Evolutionary conservation across 2,113 vertebrate genomes (phyloP).

Genomic region (Hylia prasina): DNA sequence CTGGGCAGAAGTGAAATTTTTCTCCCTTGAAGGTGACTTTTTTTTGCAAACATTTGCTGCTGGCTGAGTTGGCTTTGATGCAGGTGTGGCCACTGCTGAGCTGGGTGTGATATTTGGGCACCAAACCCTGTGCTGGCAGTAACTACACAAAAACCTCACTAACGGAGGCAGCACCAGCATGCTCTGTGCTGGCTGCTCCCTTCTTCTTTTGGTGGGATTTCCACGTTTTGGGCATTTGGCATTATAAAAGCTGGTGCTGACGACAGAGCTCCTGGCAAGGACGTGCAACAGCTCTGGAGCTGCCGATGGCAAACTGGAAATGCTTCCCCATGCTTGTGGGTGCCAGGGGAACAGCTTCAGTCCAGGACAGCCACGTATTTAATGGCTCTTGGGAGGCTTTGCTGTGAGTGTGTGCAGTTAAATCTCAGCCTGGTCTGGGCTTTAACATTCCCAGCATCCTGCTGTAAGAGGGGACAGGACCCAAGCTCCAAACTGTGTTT

Average conservation of each 20-base stretch:
- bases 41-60: not conserved
- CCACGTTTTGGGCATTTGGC: not conserved
- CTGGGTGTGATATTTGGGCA: not conserved
- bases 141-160: not conserved
- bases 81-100: not conserved
- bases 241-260: not conserved
- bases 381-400: not conserved
- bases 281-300: rapidly evolving
- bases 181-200: not conserved
- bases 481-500: not conserved
- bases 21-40: not conserved
- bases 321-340: not conserved
- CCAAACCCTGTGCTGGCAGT: rapidly evolving
- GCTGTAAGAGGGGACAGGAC: not conserved
- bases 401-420: not conserved
- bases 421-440: not conserved
- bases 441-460: not conserved
- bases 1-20: not conserved
- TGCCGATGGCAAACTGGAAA: not conserved
- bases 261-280: not conserved
- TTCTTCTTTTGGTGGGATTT: not conserved
- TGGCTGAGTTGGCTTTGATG: not conserved
- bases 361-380: not conserved
- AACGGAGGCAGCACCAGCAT: not conserved
- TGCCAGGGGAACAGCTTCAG: not conserved